Evolutionary conservation across 2,888 invertebrate genomes (phyloP), one percentile per base, ranked within the genome.

Genomic region (Perithous albicinctus): DNA sequence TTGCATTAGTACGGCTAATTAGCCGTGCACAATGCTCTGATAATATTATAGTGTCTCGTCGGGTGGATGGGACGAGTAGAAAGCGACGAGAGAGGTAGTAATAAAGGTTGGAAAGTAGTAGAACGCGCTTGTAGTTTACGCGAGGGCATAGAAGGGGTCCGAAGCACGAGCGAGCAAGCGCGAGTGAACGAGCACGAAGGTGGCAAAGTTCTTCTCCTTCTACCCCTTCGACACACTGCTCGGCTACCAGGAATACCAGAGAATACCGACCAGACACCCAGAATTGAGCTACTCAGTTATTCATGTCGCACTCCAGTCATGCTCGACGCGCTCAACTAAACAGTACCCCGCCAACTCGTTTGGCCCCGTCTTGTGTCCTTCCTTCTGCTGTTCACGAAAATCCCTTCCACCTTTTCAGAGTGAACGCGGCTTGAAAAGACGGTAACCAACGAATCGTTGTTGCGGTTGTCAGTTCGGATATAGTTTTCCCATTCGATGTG

Each of bases 1-100:
- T 92, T 91, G 90, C 90, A 90, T 92, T 92, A 92, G 90, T 89
- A 88, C 89, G 88, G 89, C 90, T 92, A 92, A 92, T 92, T 92
- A 92, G 88, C 87, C 88, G 87, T 87, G 90, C 86, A 92, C 92
- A 92, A 92, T 92, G 91, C 92, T 88, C 89, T 91, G 92, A 92
- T 92, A 92, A 92, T 92, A 92, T 92, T 92, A 92, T 89, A 88
- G 89, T 85, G 82, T 64, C 78, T 76, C 54, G 26, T 43, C 67
- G 56, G 41, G 38, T 32, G 51, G 79, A 46, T 73, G 72, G 72
- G 29, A 64, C 46, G 56, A 32, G 64, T 12, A 35, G 78, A 66
- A 56, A 59, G 72, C 54, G 23, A 41, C 32, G 51, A 46, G 54
- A 66, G 29, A 23, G 54, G 70, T 54, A 70, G 41, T 51, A 61